A percentile compares a stretch with the other conserved stretches of the same genome.
Evolutionary conservation across 1,140 invertebrate genomes (phyloP).

Genomic region (Leguminivora glycinivorella): DNA sequence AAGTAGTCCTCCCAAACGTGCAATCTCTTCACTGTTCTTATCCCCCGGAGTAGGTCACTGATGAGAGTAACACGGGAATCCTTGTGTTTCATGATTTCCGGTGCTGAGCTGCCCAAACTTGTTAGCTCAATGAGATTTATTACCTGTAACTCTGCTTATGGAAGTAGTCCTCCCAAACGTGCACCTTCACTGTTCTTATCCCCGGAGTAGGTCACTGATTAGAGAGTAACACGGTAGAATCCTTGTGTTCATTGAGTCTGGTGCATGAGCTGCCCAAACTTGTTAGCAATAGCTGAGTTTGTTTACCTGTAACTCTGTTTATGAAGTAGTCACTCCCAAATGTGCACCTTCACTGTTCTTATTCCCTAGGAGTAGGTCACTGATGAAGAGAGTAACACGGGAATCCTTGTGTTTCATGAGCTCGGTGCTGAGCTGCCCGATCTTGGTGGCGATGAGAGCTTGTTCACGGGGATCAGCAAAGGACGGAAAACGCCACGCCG

Average conservation of each 20-base stretch:
- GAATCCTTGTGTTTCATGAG: constrained; percentile 96
- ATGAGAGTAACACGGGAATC: constrained; percentile 94
- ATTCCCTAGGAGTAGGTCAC: constrained; percentile 94
- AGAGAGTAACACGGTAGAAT: no score
- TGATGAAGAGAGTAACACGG: constrained; percentile 92
- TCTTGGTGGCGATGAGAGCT: constrained; percentile 93
- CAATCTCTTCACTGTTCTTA: constrained; percentile 94
- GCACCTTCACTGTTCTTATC: no score
- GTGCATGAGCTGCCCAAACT: constrained; percentile 57
- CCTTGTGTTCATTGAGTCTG: no score
- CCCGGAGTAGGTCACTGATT: no score
- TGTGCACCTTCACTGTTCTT: constrained; percentile 93
- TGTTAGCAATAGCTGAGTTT: constrained; percentile 90
- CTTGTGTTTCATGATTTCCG: constrained; percentile 94
- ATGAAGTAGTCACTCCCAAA: constrained; percentile 96
- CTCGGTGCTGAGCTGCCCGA: constrained; percentile 90
- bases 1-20: constrained; percentile 97
- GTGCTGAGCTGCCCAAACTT: constrained; percentile 94
- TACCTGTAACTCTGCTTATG: no score
- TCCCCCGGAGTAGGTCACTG: constrained; percentile 92
- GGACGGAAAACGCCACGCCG: constrained; percentile 90
- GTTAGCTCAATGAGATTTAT: no score
- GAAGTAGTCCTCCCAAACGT: no score
- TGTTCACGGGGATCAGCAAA: constrained; percentile 98
- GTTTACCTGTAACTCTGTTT: constrained; percentile 79